phyloP scores from a whole-genome alignment of 2,113 vertebrate genomes.

The Atrichornis clamosus region DNA sequence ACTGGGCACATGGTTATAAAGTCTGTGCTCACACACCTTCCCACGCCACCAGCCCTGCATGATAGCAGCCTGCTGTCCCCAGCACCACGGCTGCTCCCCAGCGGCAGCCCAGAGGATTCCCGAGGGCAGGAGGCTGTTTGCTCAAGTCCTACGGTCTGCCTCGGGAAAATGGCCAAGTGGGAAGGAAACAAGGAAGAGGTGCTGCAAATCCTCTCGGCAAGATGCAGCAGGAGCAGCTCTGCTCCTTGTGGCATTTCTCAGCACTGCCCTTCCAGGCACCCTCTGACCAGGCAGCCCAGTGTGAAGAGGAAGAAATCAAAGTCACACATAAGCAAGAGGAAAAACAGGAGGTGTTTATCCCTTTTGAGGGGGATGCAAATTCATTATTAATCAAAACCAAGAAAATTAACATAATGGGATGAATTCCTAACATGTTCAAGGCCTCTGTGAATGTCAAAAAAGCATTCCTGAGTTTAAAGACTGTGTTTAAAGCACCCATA shows the following conservation, averaged over 20 bases:
- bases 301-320: not conserved
- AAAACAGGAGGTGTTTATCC: not conserved
- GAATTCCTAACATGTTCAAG: not conserved
- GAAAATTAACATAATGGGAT: not conserved
- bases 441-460: not conserved
- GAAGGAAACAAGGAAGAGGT: not conserved
- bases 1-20: accelerated
- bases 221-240: not conserved
- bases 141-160: not conserved
- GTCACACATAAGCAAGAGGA: not conserved
- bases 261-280: not conserved
- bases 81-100: accelerated
- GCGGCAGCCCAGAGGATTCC: not conserved
- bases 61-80: not conserved
- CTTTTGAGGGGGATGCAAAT: not conserved
- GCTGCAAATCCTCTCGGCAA: not conserved
- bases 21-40: not conserved
- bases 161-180: accelerated
- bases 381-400: not conserved
- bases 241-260: not conserved
- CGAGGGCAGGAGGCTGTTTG: not conserved
- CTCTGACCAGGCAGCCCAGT: not conserved
- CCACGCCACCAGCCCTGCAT: not conserved
- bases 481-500: not conserved
- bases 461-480: not conserved